These are phyloP conservation scores for Ceratina calcarata DNA, from an alignment of 1,140 invertebrate species.

Conservation along the genomic window DNA sequence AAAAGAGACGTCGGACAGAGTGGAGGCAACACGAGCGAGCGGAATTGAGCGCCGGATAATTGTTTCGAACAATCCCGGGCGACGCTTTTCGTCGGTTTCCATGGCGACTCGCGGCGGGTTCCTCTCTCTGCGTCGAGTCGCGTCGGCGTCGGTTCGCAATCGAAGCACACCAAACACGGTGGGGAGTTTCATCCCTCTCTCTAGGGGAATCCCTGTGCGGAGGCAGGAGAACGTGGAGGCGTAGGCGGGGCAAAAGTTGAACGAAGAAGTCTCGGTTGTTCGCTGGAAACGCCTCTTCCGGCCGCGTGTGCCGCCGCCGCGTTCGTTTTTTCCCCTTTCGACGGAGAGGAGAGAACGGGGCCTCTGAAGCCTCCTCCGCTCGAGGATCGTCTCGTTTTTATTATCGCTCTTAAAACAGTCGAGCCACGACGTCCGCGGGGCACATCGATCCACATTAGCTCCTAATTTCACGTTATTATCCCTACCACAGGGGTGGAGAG, in stretches of 20 bases:
- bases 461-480: constrained; percentile 79
- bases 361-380: constrained; percentile 23
- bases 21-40: constrained; percentile 59
- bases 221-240: constrained; percentile 46
- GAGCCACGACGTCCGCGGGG: constrained; percentile 63
- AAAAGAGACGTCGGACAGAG: constrained; percentile 7
- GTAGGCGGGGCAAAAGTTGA: constrained; percentile 68
- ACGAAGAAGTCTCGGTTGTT: constrained; percentile 63
- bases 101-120: constrained; percentile 69
- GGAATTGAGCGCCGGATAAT: constrained; percentile 80
- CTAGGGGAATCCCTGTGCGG: constrained; percentile 36
- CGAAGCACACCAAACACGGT: constrained; percentile 48
- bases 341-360: neutral
- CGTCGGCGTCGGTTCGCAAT: constrained; percentile 54
- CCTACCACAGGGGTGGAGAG: constrained; percentile 18
- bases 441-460: constrained; percentile 79
- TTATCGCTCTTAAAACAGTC: constrained; percentile 76
- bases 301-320: constrained; percentile 33
- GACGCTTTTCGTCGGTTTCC: constrained; percentile 72
- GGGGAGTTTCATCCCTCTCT: constrained; percentile 52
- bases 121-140: neutral
- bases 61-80: constrained; percentile 80
- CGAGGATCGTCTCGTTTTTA: constrained; percentile 78
- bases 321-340: constrained; percentile 15
- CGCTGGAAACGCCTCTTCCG: constrained; percentile 60